phyloP scores from a whole-genome alignment of 2,797 vertebrate species.

The Sebastes alutus region DNA sequence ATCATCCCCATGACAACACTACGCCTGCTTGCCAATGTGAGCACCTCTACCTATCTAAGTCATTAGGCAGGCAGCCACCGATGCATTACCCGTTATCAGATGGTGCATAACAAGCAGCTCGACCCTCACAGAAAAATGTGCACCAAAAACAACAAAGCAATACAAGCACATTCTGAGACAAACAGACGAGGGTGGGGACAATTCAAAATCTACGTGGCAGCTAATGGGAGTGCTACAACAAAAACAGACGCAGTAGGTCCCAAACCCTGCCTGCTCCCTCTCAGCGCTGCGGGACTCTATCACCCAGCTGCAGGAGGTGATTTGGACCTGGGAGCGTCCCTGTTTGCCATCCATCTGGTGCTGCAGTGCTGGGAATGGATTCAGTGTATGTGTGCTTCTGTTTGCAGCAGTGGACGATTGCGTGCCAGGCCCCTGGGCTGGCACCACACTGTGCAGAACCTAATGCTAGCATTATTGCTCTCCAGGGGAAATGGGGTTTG shows the following conservation, averaged over 20 bases:
- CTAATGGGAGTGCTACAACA: background rate
- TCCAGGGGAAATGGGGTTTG: slow-evolving; percentile 48
- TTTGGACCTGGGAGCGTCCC: slow-evolving; percentile 64
- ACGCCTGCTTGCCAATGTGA: slow-evolving; percentile 36
- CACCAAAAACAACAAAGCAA: slow-evolving; percentile 13
- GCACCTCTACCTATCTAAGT: slow-evolving; percentile 54
- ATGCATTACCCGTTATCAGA: slow-evolving; percentile 46
- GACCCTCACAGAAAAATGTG: background rate
- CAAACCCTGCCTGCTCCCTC: background rate
- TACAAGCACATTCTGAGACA: background rate
- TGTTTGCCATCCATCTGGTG: slow-evolving; percentile 70
- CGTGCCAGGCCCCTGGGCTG: slow-evolving; percentile 66
- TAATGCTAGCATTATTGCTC: slow-evolving; percentile 54
- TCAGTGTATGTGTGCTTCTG: slow-evolving; percentile 36
- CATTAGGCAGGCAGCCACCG: slow-evolving; percentile 55
- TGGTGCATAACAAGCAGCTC: slow-evolving; percentile 42
- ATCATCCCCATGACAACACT: slow-evolving; percentile 72
- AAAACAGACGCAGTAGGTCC: background rate
- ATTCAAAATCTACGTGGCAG: background rate
- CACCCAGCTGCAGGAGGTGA: slow-evolving; percentile 69
- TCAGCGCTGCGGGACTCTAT: slow-evolving; percentile 37
- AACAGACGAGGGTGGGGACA: background rate
- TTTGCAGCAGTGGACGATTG: slow-evolving; percentile 45
- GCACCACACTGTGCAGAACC: slow-evolving; percentile 43
- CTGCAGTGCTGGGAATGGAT: slow-evolving; percentile 38